Base-by-base conservation (phyloP, 2,797 vertebrate species). In the Pteronotus mesoamericanus region DNA sequence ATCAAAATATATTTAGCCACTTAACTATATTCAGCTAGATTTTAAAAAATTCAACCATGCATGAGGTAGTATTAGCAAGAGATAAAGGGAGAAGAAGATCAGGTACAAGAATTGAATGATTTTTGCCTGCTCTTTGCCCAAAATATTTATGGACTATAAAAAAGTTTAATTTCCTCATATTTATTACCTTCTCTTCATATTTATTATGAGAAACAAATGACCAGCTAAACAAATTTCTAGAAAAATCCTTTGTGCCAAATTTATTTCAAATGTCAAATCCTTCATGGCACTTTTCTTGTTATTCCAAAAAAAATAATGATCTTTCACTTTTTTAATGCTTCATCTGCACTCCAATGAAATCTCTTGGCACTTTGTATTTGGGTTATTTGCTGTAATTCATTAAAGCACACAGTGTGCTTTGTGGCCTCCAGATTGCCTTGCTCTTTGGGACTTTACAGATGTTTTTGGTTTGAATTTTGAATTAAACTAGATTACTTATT, bases 391-490 rank as follows among this genome's bases (percentile, higher is more conserved):
- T 51, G 69, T 59, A 32, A 10, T 21, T 74, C 16, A 14, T 80
- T 48, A 80, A 94, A 21, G 48, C 16, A 26, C 1, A 10, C 0
- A 5, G 19, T 9, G 10, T 87, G 21, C 3, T 91, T 46, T 46
- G 10, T 88, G 34, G 3, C 21, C 29, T n/a, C 32, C 9, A 22
- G 24, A 48, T 18, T 37, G 12, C 3, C 18, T 77, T 71, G 16
- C 5, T 90, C 37, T 29, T 6, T 69, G n/a, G 37, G 37, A 8
- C 9, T 85, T 34, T 42, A 14, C 19, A 74, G 53, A 57, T 69
- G 32, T 24, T 89, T 91, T 85, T 86, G 44, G 48, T 80, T 79
- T 86, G n/a, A 57, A 71, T 79, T 95, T 94, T 92, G 55, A 97
- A 66, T 94, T 90, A 71, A 89, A 69, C 37, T 87, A 84, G 11